Percentiles rank a stretch among this genome's conserved stretches.
Conservation (phyloP, 1,140 invertebrate species). For the Apis mellifera region Amel_HAv3.1 CM009940.2:12220501-12221000, state of each 20-base stretch:
- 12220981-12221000: background rate
- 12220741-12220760: conserved; percentile 81
- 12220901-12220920: conserved; percentile 61
- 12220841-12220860: no score
- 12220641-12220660: conserved; percentile 24
- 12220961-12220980: background rate
- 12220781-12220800: conserved; percentile 77
- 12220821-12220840: conserved; percentile 70
- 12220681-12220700: conserved; percentile 77
- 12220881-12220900: conserved; percentile 65
- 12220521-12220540: background rate
- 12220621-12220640: background rate
- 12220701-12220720: conserved; percentile 80
- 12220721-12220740: conserved; percentile 77
- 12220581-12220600: no score
- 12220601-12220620: no score
- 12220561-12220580: background rate
- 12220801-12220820: conserved; percentile 74
- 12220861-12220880: no score
- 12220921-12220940: conserved; percentile 17
- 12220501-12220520: no score
- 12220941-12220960: conserved; percentile 23
- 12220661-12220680: conserved; percentile 67
- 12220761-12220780: conserved; percentile 81
- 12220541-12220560: background rate